Conservation (phyloP, 2,888 invertebrate species). For the Amiota minor region DNA sequence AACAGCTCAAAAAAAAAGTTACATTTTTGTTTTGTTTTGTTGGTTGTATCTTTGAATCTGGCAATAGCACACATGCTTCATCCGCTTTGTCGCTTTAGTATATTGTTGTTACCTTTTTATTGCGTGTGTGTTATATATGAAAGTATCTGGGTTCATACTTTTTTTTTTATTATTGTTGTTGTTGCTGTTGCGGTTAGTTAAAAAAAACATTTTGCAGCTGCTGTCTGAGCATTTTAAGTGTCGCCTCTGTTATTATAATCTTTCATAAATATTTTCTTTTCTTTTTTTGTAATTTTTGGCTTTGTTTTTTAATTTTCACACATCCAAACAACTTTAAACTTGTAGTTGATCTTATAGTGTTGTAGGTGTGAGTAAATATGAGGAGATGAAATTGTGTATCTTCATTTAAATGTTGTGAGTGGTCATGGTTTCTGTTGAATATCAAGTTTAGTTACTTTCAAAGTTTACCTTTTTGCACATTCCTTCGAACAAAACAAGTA, state of each 20-base stretch:
- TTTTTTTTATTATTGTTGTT: background rate
- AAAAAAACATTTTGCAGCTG: constrained; percentile 55
- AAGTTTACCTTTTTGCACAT: background rate
- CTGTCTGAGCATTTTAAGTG: constrained; percentile 62
- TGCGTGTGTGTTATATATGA: too few species aligned
- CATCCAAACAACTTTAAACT: too few species aligned
- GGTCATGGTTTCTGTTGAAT: constrained; percentile 19
- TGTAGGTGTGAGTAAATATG: too few species aligned
- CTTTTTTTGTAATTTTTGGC: constrained; percentile 42
- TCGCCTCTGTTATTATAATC: constrained; percentile 49
- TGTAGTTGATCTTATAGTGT: too few species aligned
- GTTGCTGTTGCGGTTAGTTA: constrained; percentile 27
- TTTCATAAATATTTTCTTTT: constrained; percentile 3
- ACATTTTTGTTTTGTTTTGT: constrained; percentile 9
- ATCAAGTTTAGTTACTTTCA: constrained; percentile 15
- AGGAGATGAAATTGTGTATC: too few species aligned
- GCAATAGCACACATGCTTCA: background rate
- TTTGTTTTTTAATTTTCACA: background rate
- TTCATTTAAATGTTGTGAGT: constrained; percentile 13
- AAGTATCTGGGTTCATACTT: background rate
- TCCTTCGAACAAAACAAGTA: too few species aligned
- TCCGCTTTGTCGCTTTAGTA: background rate
- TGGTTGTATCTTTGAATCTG: constrained; percentile 2
- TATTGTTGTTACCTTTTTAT: background rate
- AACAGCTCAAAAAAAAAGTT: constrained; percentile 12